Evolutionary conservation across 2,797 vertebrate species (phyloP).

Genomic region (Tauraco hartlaubi): DNA sequence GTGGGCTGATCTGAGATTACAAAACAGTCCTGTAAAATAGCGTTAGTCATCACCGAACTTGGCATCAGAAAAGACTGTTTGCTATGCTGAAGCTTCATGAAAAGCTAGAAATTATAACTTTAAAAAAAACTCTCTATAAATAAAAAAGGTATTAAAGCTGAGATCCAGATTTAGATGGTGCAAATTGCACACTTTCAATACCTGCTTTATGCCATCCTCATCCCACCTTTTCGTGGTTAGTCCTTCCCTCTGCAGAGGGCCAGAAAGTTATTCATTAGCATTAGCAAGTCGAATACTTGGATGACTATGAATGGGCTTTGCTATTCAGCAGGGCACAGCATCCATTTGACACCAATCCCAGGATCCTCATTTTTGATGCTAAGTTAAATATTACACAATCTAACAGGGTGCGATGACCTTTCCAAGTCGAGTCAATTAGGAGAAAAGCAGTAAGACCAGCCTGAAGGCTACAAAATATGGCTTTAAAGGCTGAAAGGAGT

Average conservation of each 20-base stretch:
- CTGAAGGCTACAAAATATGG: conserved; percentile 3
- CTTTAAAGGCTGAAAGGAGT: not conserved
- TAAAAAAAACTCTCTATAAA: conserved; percentile 1
- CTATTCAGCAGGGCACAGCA: conserved; percentile 35
- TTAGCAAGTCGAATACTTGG: conserved; percentile 41
- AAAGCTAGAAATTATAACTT: not conserved
- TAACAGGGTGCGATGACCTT: not conserved
- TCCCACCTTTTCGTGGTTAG: not conserved
- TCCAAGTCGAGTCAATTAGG: not conserved
- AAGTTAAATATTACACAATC: conserved; percentile 60
- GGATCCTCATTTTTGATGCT: conserved; percentile 44
- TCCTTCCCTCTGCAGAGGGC: conserved; percentile 1
- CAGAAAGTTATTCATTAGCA: conserved; percentile 42
- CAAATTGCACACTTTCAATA: not conserved
- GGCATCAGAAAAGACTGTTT: conserved; percentile 23
- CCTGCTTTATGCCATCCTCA: not conserved
- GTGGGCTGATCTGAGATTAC: conserved; percentile 67
- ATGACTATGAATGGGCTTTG: conserved; percentile 53
- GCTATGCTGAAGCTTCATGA: not conserved
- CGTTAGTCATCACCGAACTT: conserved; percentile 62
- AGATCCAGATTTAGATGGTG: not conserved
- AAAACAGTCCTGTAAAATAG: conserved; percentile 70
- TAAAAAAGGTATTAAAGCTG: not conserved
- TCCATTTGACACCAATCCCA: conserved; percentile 33
- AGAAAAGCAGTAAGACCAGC: not conserved